These are phyloP conservation scores for Papilio gigon DNA, from an alignment of 2,888 invertebrate species.

Conservation along the genomic window DNA sequence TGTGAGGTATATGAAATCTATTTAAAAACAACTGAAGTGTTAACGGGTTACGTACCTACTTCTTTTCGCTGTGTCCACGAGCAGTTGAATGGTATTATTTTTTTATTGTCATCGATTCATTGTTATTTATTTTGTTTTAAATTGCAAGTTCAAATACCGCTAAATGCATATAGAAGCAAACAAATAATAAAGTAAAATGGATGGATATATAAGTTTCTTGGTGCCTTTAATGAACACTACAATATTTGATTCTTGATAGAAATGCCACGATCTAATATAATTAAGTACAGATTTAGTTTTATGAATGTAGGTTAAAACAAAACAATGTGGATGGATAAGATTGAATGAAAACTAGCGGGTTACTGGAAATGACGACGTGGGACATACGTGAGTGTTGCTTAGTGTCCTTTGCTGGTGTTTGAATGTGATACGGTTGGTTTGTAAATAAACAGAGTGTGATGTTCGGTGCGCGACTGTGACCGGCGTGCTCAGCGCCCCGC, in stretches of 20 bases:
- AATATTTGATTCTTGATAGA: neutral
- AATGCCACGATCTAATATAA: conserved; percentile 32
- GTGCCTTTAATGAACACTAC: neutral
- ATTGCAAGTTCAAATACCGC: neutral
- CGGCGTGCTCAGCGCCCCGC: conserved; percentile 58
- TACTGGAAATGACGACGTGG: conserved; percentile 38
- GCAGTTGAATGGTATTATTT: neutral
- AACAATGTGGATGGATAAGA: conserved; percentile 49
- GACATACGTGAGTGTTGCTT: conserved; percentile 63
- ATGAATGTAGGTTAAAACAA: conserved; percentile 56
- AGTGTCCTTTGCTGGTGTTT: conserved; percentile 61
- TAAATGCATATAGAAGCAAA: neutral
- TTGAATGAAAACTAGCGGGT: conserved; percentile 37
- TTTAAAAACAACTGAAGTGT: neutral
- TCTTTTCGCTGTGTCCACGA: conserved; percentile 2
- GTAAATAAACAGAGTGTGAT: conserved; percentile 71
- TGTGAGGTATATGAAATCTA: neutral
- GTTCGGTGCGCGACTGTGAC: conserved; percentile 52
- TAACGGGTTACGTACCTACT: neutral
- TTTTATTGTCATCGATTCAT: conserved; percentile 5
- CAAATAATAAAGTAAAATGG: neutral
- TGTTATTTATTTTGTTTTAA: neutral
- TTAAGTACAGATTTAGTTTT: conserved; percentile 50
- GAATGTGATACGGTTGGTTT: conserved; percentile 60
- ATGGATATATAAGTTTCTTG: neutral